Percentiles rank a stretch among this genome's conserved stretches.
Evolutionary conservation across 2,113 vertebrate genomes (phyloP).

Genomic region (Rhea americana): DNA sequence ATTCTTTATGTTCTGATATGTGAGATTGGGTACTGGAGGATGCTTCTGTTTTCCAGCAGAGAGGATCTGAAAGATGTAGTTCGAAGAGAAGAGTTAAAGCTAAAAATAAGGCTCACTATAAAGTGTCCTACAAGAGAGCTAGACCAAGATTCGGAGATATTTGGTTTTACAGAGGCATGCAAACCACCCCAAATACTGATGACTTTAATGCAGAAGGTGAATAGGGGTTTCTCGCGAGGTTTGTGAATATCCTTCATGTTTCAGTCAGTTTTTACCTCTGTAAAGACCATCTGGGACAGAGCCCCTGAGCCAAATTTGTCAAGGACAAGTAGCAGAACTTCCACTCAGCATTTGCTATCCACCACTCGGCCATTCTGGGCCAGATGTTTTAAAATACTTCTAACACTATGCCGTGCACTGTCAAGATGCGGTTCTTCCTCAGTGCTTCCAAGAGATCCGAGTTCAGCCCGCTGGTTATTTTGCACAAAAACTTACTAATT

Average conservation of each 20-base stretch:
- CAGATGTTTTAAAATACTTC: background rate
- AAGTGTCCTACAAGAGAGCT: background rate
- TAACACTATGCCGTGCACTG: background rate
- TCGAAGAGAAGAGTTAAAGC: background rate
- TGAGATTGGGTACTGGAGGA: background rate
- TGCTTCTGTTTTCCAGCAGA: constrained; percentile 23
- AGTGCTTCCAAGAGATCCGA: background rate
- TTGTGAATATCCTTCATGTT: background rate
- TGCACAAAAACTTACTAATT: background rate
- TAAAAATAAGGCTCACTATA: background rate
- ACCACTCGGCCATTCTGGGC: background rate
- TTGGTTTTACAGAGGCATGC: background rate
- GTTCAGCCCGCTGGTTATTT: background rate
- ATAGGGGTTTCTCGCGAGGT: background rate
- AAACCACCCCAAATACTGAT: background rate
- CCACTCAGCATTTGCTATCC: background rate
- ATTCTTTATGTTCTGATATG: constrained; percentile 22
- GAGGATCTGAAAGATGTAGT: background rate
- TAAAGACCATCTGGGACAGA: background rate
- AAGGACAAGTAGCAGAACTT: background rate
- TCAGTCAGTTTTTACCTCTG: background rate
- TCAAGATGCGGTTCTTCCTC: background rate
- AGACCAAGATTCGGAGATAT: background rate
- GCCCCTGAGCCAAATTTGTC: background rate
- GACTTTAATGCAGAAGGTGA: background rate